phyloP scores from a whole-genome alignment of 2,888 invertebrate genomes.

The Thymelicus acteon region DNA sequence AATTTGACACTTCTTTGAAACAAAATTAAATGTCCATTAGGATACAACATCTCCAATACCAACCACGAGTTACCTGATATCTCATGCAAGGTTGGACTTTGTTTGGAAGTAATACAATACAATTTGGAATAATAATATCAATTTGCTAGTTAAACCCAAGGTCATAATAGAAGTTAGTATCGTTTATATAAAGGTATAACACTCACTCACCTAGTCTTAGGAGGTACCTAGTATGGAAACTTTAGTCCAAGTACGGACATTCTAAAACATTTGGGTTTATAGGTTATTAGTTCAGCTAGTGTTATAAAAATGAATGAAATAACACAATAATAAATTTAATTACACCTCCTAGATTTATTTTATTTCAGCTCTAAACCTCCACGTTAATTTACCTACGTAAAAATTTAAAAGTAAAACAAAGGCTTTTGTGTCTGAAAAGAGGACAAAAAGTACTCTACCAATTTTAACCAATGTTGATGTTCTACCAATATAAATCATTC shows the following conservation, averaged over 20 bases:
- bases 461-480: too few relatives aligned
- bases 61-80: neutral
- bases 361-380: too few relatives aligned
- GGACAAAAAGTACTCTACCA: too few relatives aligned
- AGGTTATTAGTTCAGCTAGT: neutral
- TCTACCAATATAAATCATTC: too few relatives aligned
- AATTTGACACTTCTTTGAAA: neutral
- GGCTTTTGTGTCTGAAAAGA: too few relatives aligned
- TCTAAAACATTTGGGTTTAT: slow-evolving; percentile 38
- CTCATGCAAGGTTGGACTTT: neutral
- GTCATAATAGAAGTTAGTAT: neutral
- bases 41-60: neutral
- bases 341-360: too few relatives aligned
- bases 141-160: neutral
- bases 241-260: slow-evolving; percentile 47
- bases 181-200: neutral
- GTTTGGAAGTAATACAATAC: neutral
- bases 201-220: neutral
- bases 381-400: too few relatives aligned
- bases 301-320: neutral
- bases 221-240: neutral
- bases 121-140: neutral
- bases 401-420: too few relatives aligned
- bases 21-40: slow-evolving; percentile 3
- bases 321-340: too few relatives aligned